Evolutionary conservation across 2,113 vertebrate genomes (phyloP), one percentile per base, ranked within the genome.

Genomic region (Lanius ludovicianus): DNA sequence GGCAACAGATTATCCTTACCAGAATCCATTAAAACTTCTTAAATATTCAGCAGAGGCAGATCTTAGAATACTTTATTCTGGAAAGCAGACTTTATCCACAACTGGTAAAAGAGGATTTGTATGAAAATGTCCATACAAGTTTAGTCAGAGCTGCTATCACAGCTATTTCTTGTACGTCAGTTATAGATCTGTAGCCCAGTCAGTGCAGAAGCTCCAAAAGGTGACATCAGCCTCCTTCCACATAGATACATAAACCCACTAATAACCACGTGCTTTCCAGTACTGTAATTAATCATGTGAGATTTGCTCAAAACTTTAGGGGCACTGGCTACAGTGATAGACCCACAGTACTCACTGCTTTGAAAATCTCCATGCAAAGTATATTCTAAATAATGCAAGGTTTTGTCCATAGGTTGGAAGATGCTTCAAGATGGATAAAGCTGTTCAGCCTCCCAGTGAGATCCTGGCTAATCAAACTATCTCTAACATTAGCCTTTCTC

Each of bases 401-500:
- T 75, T 94, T 88, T 85, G 49, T 74, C 70, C 68, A 4, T 69
- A 73, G 80, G 53, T 42, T 75, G 82, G 71, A 65, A 71, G 70
- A 78, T 90, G 65, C 74, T 83, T 94, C 87, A 74, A 5, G 73
- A 98, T 97, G 97, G 96, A 96, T 84, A 81, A 84, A 90, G 68
- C 42, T 64, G 67, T 73, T 69, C 81, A 70, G 83, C 63, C 79
- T 11, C 57, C 88, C 84, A 91, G 80, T 35, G 94, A 90, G 94
- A 59, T 71, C 87, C 68, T 89, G 57, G 21, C 87, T 60, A 97
- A 97, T 19, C 95, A 86, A 79, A 96, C 92, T 15, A 8, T 31
- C 52, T 56, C 70, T 64, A 97, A 97, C 70, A 95, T 64, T 46
- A 98, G 93, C 75, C 90, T 87, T 64, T 96, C 96, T 15, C 94